A percentile compares a stretch with the other conserved stretches of the same genome.
These are phyloP conservation scores for Cyclophora albipunctata DNA, from an alignment of 2,888 invertebrate genomes.

Conservation along the genomic window DNA sequence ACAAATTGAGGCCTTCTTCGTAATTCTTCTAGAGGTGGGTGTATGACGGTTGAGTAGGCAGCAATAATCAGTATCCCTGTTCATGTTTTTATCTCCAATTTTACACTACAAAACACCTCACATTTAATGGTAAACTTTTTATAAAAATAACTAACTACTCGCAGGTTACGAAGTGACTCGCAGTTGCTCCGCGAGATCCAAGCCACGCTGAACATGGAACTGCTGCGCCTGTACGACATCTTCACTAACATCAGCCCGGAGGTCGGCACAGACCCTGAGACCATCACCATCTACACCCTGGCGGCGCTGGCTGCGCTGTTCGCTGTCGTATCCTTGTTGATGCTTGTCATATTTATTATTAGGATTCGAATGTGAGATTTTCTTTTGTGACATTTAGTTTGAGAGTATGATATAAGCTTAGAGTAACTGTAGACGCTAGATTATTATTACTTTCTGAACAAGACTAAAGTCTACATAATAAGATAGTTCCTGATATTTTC, in stretches of 20 bases:
- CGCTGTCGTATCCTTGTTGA: slow-evolving; percentile 55
- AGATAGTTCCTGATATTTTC: background rate
- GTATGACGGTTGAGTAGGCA: no score
- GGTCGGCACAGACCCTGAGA: slow-evolving; percentile 35
- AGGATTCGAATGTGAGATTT: slow-evolving; percentile 72
- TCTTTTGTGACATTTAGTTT: slow-evolving; percentile 5
- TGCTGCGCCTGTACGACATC: slow-evolving; percentile 62
- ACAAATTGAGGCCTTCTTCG: no score
- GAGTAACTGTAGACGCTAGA: no score
- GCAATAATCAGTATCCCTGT: no score
- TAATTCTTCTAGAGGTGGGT: no score
- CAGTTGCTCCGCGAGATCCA: slow-evolving; percentile 57
- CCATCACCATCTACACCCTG: slow-evolving; percentile 68
- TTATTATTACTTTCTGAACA: no score
- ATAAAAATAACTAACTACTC: no score
- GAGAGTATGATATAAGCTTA: no score
- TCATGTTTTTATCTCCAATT: no score
- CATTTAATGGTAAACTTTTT: no score
- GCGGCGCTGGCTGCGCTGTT: slow-evolving; percentile 70
- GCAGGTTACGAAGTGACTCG: slow-evolving; percentile 61
- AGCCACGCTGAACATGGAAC: slow-evolving; percentile 37
- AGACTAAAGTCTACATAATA: no score
- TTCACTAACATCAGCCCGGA: slow-evolving; percentile 45
- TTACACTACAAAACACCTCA: no score
- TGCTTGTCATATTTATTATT: slow-evolving; percentile 71